phyloP scores from a whole-genome alignment of 2,113 vertebrate genomes.

The Tursiops truncatus region DNA sequence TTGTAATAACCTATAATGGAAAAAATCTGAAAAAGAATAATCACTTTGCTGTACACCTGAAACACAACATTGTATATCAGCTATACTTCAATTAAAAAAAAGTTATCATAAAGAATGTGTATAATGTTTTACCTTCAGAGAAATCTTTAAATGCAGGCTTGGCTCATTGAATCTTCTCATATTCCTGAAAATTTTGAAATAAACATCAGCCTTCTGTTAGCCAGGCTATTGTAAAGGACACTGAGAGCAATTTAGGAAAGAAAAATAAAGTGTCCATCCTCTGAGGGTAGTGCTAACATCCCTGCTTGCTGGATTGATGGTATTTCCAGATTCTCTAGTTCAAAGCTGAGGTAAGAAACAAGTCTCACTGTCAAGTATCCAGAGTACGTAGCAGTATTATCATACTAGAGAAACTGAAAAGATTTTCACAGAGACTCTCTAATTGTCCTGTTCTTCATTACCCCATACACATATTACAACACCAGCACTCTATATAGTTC shows the following conservation, averaged over 20 bases:
- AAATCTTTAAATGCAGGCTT: background rate
- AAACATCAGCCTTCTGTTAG: background rate
- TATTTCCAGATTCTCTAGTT: background rate
- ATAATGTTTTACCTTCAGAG: background rate
- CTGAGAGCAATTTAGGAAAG: background rate
- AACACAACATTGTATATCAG: background rate
- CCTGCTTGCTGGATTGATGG: background rate
- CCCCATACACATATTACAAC: background rate
- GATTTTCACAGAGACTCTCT: background rate
- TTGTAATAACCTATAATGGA: background rate
- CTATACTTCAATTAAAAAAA: background rate
- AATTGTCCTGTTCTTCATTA: background rate
- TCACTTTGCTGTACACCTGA: background rate
- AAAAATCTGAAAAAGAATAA: background rate
- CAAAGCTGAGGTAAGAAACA: background rate
- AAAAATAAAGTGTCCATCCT: background rate
- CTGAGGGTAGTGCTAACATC: background rate
- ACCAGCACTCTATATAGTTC: background rate
- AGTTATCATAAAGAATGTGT: background rate
- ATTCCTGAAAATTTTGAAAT: background rate
- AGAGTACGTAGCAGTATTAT: background rate
- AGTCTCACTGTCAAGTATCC: background rate
- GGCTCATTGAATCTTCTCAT: background rate
- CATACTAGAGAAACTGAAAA: background rate
- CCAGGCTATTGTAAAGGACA: background rate